A percentile compares a stretch with the other conserved stretches of the same genome.
Evolutionary conservation across 2,888 invertebrate species (phyloP).

Genomic region (Andrena camellia): DNA sequence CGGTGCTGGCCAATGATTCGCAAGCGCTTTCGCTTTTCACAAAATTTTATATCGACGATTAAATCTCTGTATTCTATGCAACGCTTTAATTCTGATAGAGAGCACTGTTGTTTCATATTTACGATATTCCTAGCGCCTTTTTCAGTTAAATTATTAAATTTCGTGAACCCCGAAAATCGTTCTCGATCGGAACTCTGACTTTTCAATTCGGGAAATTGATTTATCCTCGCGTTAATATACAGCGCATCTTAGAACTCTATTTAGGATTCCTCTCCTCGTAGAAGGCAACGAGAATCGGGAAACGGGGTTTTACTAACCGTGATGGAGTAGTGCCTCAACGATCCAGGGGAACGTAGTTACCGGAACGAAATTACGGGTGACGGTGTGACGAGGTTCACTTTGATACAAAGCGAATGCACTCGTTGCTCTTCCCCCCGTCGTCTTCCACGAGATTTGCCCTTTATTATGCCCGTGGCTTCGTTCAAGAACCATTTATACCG

Average conservation of each 20-base stretch:
- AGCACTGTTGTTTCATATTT: too few species aligned
- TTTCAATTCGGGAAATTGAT: neutral
- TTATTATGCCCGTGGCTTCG: slow-evolving; percentile 18
- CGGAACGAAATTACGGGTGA: slow-evolving; percentile 54
- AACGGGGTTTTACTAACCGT: slow-evolving; percentile 31
- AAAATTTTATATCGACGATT: neutral
- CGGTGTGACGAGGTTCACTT: slow-evolving; percentile 27
- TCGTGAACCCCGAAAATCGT: neutral
- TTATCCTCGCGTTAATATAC: neutral
- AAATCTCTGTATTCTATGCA: neutral
- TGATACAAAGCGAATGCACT: slow-evolving; percentile 21
- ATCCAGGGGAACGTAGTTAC: slow-evolving; percentile 59
- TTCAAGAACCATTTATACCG: slow-evolving; percentile 1
- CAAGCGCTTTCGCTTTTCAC: neutral
- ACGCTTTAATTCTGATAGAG: neutral
- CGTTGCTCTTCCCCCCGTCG: neutral
- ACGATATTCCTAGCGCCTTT: neutral
- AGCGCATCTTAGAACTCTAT: neutral
- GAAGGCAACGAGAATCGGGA: slow-evolving; percentile 18
- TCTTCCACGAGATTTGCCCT: slow-evolving; percentile 39
- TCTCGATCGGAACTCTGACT: neutral
- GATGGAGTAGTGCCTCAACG: slow-evolving; percentile 41
- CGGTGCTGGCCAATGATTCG: slow-evolving; percentile 3
- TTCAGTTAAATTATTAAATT: too few species aligned
- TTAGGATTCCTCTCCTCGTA: slow-evolving; percentile 9